Evolutionary conservation across 2,888 invertebrate genomes (phyloP).

Genomic region (Stegophylla sp.): DNA sequence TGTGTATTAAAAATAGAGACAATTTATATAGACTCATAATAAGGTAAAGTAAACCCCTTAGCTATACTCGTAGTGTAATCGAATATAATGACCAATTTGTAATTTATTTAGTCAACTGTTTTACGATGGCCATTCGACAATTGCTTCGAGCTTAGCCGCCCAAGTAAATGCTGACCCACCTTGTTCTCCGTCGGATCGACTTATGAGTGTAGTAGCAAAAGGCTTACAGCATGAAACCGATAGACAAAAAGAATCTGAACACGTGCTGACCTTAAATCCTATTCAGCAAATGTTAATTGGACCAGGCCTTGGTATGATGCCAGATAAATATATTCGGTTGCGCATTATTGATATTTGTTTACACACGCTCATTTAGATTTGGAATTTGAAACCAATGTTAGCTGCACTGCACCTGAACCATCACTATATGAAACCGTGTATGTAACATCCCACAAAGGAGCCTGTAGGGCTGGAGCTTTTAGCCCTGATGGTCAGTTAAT

Average conservation of each 20-base stretch:
- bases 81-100: conserved; percentile 7
- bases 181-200: conserved; percentile 93
- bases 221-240: conserved; percentile 87
- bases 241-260: conserved; percentile 68
- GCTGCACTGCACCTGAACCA: conserved; percentile 91
- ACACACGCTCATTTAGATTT: conserved; percentile 71
- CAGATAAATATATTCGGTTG: neutral
- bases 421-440: conserved; percentile 98
- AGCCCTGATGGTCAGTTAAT: conserved; percentile 93
- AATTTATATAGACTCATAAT: conserved; percentile 89
- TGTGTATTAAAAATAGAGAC: conserved; percentile 79
- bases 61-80: conserved; percentile 6
- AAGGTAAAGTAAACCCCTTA: conserved; percentile 70
- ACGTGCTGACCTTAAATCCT: conserved; percentile 69
- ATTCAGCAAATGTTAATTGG: conserved; percentile 70
- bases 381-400: conserved; percentile 95
- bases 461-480: conserved; percentile 94
- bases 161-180: conserved; percentile 89
- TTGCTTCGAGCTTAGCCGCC: conserved; percentile 84
- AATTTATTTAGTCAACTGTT: conserved; percentile 82
- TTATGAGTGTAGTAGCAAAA: conserved; percentile 81
- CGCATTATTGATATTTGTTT: neutral
- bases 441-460: conserved; percentile 96
- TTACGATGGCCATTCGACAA: conserved; percentile 95
- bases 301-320: conserved; percentile 70